phyloP scores from a whole-genome alignment of 2,113 vertebrate genomes.

The Nycticebus coucang region DNA sequence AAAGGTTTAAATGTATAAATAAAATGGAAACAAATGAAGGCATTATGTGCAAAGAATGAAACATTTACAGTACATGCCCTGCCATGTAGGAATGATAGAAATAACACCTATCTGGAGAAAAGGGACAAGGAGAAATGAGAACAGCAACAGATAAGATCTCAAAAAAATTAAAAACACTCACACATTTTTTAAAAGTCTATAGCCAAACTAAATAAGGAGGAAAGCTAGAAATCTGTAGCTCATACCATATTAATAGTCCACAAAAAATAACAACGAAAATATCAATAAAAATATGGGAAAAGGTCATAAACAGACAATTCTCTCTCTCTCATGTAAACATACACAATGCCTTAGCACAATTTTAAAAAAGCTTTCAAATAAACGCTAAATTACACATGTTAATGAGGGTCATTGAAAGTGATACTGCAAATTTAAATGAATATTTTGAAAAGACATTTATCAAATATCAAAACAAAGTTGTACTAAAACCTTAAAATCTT shows the following conservation, averaged over 20 bases:
- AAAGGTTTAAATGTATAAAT: neutral
- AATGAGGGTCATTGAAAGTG: neutral
- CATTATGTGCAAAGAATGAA: neutral
- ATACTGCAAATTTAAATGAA: neutral
- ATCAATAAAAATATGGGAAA: neutral
- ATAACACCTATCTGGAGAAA: neutral
- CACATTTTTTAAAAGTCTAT: neutral
- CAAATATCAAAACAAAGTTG: neutral
- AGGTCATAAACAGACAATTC: neutral
- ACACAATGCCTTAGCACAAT: neutral
- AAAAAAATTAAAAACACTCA: neutral
- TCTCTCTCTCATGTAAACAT: neutral
- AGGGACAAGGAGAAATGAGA: neutral
- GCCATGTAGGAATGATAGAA: neutral
- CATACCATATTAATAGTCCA: neutral
- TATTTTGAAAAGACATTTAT: conserved; percentile 12
- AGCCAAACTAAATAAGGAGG: neutral
- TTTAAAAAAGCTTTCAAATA: neutral
- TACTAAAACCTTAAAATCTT: neutral
- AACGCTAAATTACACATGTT: neutral
- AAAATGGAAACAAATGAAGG: neutral
- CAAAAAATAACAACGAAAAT: neutral
- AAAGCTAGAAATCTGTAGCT: neutral
- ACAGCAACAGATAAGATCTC: neutral
- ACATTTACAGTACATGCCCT: neutral